Base-by-base conservation (phyloP, 2,113 vertebrate species). In the Micromys minutus region DNA sequence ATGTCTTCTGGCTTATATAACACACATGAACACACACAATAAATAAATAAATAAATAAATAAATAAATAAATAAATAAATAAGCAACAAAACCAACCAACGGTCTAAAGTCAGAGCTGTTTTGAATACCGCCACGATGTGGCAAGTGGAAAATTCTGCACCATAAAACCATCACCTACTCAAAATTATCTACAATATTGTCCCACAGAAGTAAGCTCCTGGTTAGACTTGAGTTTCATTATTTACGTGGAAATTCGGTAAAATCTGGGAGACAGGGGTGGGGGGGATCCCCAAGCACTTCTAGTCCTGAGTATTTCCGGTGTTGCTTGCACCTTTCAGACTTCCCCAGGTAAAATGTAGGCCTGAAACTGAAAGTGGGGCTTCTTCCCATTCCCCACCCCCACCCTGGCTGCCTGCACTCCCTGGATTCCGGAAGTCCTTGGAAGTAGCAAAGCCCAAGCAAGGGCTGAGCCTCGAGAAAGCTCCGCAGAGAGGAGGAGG, bases 361-460 rank as follows among this genome's bases (percentile, higher is more conserved):
- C n/a, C 8, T 5, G 3, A 34, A 83, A 55, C 16, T 31, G 34
- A 59, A 26, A 1, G 39, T 24, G 1, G 15, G 50, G 7, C 3
- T 83, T n/a, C 16, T 16, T 15, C 42, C 5, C 47, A 16, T 29
- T 21, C 55, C 80, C 21, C 50, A 21, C 36, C 55, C 47, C 8
- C 24, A 21, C 31, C 13, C 67, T 15, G 26, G 36, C 59, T 84
- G 59, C 59, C 26, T 24, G 8, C 1, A 0, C 13, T 45, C 11
- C 22, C 10, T n/a, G 0, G 1, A 39, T 81, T 67, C 65, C 93
- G 10, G 2, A 61, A 21, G 5, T 19, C 1, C n/a, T 47, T 7
- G 34, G 16, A 34, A 16, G 16, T 36, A 69, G 55, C 34, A n/a
- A 45, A 1, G 39, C 24, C 31, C 74, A n/a, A n/a, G n/a, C n/a